A percentile compares a stretch with the other conserved stretches of the same genome.
Evolutionary conservation across 2,888 invertebrate species (phyloP).

Genomic region (Ferdinandea cuprea): DNA sequence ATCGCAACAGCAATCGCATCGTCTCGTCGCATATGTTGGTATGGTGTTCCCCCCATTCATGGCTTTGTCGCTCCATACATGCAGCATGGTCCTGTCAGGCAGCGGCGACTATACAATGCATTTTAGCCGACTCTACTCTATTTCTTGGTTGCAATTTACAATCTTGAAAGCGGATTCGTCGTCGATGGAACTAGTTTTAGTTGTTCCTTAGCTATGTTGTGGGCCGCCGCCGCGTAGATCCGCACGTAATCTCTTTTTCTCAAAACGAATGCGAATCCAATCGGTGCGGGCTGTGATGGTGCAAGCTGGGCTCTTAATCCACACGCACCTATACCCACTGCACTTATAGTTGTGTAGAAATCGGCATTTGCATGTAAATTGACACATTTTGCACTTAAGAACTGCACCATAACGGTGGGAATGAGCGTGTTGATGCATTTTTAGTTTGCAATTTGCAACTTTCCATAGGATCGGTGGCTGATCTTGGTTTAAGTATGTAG

Average conservation of each 20-base stretch:
- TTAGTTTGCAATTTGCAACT: constrained; percentile 63
- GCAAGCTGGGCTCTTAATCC: constrained; percentile 45
- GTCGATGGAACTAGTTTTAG: constrained; percentile 66
- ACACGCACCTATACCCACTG: constrained; percentile 18
- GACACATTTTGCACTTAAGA: constrained; percentile 68
- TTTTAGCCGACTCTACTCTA: constrained; percentile 29
- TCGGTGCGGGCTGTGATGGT: constrained; percentile 16
- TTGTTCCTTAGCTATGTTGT: constrained; percentile 10
- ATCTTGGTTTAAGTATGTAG: constrained; percentile 20
- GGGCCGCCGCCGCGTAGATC: constrained; percentile 21
- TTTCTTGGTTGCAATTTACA: constrained; percentile 54
- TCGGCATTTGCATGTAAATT: constrained; percentile 64
- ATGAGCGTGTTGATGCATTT: constrained; percentile 65
- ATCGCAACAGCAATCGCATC: constrained; percentile 48
- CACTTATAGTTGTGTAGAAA: constrained; percentile 13
- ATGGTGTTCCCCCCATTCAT: constrained; percentile 7
- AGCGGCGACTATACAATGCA: constrained; percentile 54
- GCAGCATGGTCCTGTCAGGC: not conserved
- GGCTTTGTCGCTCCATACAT: constrained; percentile 18
- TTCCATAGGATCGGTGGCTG: constrained; percentile 49
- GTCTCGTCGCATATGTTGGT: constrained; percentile 18
- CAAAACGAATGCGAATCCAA: constrained; percentile 53
- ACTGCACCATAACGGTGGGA: constrained; percentile 34
- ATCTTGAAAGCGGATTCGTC: constrained; percentile 67
- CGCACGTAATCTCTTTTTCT: constrained; percentile 29